Percentiles rank a stretch among this genome's conserved stretches.
Conservation (phyloP, 2,888 invertebrate genomes). For the Atrina japonica region DNA sequence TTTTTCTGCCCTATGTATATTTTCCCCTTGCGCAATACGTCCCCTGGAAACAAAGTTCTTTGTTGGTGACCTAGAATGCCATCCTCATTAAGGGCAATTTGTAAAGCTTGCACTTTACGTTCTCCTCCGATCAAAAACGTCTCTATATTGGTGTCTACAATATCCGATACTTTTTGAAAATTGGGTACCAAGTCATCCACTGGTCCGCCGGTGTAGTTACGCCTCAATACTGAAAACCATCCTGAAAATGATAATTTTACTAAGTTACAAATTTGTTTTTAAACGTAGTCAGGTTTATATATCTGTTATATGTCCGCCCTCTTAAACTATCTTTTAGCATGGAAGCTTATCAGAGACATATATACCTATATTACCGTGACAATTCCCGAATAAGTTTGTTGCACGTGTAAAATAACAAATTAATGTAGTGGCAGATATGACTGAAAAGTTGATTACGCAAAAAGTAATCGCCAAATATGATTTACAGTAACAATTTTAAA, state of each 20-base stretch:
- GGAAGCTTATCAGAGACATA: too few relatives aligned
- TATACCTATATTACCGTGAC: too few relatives aligned
- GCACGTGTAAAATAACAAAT: too few relatives aligned
- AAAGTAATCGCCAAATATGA: too few relatives aligned
- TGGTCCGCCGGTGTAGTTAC: constrained; percentile 48
- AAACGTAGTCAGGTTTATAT: too few relatives aligned
- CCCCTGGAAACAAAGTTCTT: constrained; percentile 63
- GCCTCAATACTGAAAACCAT: constrained; percentile 69
- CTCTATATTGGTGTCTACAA: constrained; percentile 62
- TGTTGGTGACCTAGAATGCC: constrained; percentile 52
- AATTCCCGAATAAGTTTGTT: too few relatives aligned
- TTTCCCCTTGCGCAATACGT: constrained; percentile 62
- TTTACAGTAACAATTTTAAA: too few relatives aligned
- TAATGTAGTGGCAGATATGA: too few relatives aligned
- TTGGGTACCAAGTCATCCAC: constrained; percentile 61
- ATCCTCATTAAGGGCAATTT: constrained; percentile 47
- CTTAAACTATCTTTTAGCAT: too few relatives aligned
- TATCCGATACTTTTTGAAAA: constrained; percentile 59
- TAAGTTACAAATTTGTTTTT: too few relatives aligned
- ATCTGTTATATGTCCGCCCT: too few relatives aligned
- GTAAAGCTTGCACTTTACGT: constrained; percentile 56
- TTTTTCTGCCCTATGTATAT: constrained; percentile 64
- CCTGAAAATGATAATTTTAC: constrained; percentile 54
- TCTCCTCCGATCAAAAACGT: constrained; percentile 69
- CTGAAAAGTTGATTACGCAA: too few relatives aligned